Percentiles rank a stretch among this genome's conserved stretches.
Evolutionary conservation across 1,140 invertebrate genomes (phyloP).

Genomic region (Drosophila nasuta): DNA sequence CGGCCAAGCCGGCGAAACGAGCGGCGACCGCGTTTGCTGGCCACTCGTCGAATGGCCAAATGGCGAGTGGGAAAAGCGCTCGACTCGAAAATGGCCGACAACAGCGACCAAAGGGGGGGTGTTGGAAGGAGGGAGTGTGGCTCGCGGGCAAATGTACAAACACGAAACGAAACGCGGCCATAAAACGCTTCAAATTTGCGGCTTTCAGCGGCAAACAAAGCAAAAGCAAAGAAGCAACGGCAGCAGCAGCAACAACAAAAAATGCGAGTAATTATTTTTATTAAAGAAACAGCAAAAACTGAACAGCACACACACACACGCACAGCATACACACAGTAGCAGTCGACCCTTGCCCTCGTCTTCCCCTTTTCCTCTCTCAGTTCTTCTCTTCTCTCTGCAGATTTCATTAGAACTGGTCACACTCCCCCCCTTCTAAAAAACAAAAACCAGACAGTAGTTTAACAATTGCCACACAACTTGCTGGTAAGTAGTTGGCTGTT

Average conservation of each 20-base stretch:
- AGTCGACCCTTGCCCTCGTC: slow-evolving; percentile 42
- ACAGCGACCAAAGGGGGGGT: background rate
- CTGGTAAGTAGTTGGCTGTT: background rate
- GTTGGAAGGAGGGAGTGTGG: background rate
- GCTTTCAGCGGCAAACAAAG: slow-evolving; percentile 71
- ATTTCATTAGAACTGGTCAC: slow-evolving; percentile 58
- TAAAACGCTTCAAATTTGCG: slow-evolving; percentile 78
- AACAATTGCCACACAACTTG: slow-evolving; percentile 5
- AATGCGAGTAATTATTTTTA: slow-evolving; percentile 77
- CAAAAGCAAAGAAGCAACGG: slow-evolving; percentile 35
- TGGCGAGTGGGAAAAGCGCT: slow-evolving; percentile 65
- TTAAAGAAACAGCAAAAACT: slow-evolving; percentile 57
- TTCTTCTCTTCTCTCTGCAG: background rate
- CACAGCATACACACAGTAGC: slow-evolving; percentile 37
- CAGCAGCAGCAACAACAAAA: slow-evolving; percentile 44
- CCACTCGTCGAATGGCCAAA: slow-evolving; percentile 20
- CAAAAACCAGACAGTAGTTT: background rate
- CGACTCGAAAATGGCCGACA: slow-evolving; percentile 68
- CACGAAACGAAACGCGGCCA: slow-evolving; percentile 74
- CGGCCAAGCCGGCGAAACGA: slow-evolving; percentile 47
- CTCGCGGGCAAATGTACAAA: slow-evolving; percentile 47
- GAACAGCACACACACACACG: slow-evolving; percentile 26
- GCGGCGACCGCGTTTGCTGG: slow-evolving; percentile 14
- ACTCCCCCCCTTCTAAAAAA: slow-evolving; percentile 2
- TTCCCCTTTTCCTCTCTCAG: slow-evolving; percentile 19